phyloP scores from a whole-genome alignment of 2,113 vertebrate genomes.

The Scatophagus argus region DNA sequence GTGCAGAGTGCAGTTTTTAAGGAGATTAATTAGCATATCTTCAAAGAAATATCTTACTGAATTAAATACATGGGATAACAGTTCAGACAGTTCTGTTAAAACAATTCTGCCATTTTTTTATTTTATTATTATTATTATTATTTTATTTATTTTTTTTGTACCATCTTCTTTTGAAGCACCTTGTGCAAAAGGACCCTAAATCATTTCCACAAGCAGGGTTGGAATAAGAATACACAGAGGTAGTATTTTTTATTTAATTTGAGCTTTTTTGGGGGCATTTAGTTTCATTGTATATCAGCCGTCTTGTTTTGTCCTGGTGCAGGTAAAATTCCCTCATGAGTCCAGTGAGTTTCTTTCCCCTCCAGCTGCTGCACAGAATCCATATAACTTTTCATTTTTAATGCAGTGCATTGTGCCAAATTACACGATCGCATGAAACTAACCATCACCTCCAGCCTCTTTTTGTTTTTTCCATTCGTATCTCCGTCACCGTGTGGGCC shows the following conservation, averaged over 20 bases:
- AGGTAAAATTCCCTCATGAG: not conserved
- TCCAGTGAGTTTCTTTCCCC: not conserved
- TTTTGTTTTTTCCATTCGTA: not conserved
- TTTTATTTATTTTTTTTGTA: too few relatives aligned
- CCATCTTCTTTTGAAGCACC: too few relatives aligned
- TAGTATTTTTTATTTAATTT: not conserved
- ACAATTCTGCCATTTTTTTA: too few relatives aligned
- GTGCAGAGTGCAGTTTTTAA: too few relatives aligned
- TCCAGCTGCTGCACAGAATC: not conserved
- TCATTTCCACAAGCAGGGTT: not conserved
- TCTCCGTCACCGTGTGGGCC: slow-evolving; percentile 9
- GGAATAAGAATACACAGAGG: not conserved
- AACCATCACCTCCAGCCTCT: slow-evolving; percentile 10
- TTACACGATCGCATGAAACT: not conserved
- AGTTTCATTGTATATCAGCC: not conserved
- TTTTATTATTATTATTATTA: too few relatives aligned
- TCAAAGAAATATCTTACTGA: not conserved
- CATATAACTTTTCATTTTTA: not conserved
- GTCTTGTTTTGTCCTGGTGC: not conserved
- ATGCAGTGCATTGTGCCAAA: slow-evolving; percentile 8
- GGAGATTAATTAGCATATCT: not conserved
- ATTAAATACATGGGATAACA: too few relatives aligned
- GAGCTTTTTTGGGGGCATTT: not conserved
- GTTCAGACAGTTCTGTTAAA: too few relatives aligned
- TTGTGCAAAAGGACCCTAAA: not conserved